A percentile compares a stretch with the other conserved stretches of the same genome.
Evolutionary conservation across 2,888 invertebrate genomes (phyloP).

Genomic region (Orchestes rusci): DNA sequence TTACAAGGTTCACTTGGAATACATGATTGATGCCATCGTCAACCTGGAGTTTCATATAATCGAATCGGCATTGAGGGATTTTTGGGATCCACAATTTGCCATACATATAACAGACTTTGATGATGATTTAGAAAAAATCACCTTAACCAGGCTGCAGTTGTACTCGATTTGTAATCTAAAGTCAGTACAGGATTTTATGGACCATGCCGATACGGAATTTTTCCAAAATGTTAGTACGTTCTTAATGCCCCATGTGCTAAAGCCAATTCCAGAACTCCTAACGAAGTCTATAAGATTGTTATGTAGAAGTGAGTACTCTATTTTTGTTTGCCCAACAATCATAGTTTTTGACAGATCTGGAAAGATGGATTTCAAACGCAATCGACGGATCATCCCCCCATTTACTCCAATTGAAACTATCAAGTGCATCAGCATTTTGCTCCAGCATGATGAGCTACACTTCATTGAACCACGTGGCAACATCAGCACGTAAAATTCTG

Average conservation of each 20-base stretch:
- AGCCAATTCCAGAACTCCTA: constrained; percentile 88
- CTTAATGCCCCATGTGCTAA: constrained; percentile 91
- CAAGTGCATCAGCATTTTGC: constrained; percentile 84
- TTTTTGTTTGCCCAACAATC: background rate
- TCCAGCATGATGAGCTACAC: constrained; percentile 94
- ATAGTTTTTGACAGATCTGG: constrained; percentile 53
- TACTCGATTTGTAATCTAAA: constrained; percentile 61
- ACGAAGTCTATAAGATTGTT: constrained; percentile 91
- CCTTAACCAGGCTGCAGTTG: constrained; percentile 65
- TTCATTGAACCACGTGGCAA: constrained; percentile 91
- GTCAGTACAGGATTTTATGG: constrained; percentile 72
- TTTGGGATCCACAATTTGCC: constrained; percentile 85
- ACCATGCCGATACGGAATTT: constrained; percentile 81
- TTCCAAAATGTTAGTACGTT: constrained; percentile 95
- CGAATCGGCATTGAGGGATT: constrained; percentile 84
- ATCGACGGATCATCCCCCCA: constrained; percentile 76
- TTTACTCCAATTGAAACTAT: constrained; percentile 74
- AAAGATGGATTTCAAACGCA: constrained; percentile 77
- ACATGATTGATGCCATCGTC: constrained; percentile 85
- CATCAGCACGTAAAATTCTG: constrained; percentile 88
- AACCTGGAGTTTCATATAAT: constrained; percentile 85
- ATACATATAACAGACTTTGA: constrained; percentile 68
- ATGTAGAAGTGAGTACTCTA: constrained; percentile 58
- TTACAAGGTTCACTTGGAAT: constrained; percentile 87
- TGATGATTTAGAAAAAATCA: constrained; percentile 71